Conservation (phyloP, 2,797 vertebrate species). For the Echeneis naucrates region DNA sequence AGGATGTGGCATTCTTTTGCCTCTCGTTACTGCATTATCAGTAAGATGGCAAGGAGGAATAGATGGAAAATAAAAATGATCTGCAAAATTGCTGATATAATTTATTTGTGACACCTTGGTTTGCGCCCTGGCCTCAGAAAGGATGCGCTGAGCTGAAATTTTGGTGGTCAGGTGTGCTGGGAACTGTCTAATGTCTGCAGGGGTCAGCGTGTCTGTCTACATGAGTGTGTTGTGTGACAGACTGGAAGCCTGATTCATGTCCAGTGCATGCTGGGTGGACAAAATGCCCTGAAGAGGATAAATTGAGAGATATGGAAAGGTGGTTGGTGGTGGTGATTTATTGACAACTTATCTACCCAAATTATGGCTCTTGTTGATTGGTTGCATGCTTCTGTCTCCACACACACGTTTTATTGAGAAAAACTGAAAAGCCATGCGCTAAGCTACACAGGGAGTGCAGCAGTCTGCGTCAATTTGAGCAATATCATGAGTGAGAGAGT, state of each 20-base stretch:
- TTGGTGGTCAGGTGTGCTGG: conserved; percentile 3
- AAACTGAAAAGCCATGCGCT: neutral
- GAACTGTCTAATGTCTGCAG: neutral
- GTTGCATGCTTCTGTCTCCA: neutral
- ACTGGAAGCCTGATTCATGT: neutral
- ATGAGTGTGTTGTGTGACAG: neutral
- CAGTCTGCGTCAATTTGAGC: conserved; percentile 15
- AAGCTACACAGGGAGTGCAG: neutral
- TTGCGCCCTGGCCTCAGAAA: neutral
- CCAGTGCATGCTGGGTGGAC: conserved; percentile 17
- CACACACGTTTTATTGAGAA: neutral
- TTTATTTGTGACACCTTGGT: neutral
- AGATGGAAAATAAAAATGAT: neutral
- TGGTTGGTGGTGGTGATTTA: neutral
- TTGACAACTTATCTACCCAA: neutral
- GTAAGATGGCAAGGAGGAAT: neutral
- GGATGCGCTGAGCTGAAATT: neutral
- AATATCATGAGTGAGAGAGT: conserved; percentile 16
- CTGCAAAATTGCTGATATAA: neutral
- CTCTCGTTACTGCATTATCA: too few relatives aligned
- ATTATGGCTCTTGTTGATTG: fast-evolving
- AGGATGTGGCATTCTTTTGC: too few relatives aligned
- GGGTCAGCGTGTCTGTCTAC: neutral
- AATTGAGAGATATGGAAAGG: neutral
- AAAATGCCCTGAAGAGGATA: neutral